Evolutionary conservation across 2,797 vertebrate genomes (phyloP).

Genomic region (Capromys pilorides): DNA sequence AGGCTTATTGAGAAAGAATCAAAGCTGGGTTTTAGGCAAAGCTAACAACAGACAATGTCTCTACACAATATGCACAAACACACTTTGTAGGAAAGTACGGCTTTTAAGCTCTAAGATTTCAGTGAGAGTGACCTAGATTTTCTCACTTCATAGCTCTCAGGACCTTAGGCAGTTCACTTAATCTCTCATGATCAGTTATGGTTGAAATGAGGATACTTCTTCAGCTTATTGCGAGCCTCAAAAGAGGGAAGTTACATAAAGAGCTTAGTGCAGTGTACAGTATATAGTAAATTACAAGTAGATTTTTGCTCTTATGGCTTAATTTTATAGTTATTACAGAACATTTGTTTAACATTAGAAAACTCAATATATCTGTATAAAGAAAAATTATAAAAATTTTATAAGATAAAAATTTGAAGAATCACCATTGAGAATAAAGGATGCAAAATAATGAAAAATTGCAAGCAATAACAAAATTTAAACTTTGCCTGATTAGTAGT

Average conservation of each 20-base stretch:
- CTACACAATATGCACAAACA: background rate
- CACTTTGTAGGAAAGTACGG: background rate
- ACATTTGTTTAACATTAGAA: constrained; percentile 20
- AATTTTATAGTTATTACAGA: background rate
- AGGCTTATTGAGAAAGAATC: background rate
- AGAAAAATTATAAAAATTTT: background rate
- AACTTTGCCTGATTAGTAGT: background rate
- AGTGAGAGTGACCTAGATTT: background rate
- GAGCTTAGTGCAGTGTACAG: background rate
- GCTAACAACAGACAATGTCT: background rate
- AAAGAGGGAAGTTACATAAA: background rate
- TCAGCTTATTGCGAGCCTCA: background rate
- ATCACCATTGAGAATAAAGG: background rate
- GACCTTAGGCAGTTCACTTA: background rate
- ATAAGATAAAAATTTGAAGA: background rate
- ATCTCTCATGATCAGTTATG: background rate
- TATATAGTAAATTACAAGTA: background rate
- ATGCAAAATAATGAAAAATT: background rate
- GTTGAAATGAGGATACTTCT: background rate
- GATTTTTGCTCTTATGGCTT: background rate
- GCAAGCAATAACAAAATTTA: background rate
- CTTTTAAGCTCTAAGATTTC: background rate
- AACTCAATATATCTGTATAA: background rate
- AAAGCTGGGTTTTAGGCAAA: constrained; percentile 32
- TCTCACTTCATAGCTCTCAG: background rate